Evolutionary conservation across 37 sponge, comb jelly and placozoan genomes (phyloP), one percentile per base, ranked within the genome.

Genomic region (Halichondria panicea): DNA sequence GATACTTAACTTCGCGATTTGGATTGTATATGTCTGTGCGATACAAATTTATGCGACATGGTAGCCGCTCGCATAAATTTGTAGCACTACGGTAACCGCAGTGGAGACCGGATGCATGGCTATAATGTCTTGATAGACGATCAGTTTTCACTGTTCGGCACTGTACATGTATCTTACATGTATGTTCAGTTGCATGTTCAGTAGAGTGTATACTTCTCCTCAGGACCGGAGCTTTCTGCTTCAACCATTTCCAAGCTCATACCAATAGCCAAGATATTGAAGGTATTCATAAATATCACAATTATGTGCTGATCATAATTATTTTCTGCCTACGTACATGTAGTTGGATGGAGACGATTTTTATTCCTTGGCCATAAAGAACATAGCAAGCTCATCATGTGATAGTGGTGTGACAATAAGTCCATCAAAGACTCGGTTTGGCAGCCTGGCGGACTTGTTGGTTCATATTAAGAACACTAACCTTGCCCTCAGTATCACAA

Each of bases 171-270:
- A n/a, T n/a, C n/a, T n/a, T n/a, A n/a, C n/a, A n/a, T n/a, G n/a
- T n/a, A n/a, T n/a, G n/a, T n/a, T n/a, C n/a, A n/a, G n/a, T n/a
- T n/a, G n/a, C n/a, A n/a, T n/a, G n/a, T n/a, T n/a, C n/a, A n/a
- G n/a, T n/a, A n/a, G n/a, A n/a, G n/a, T n/a, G n/a, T n/a, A n/a
- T n/a, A n/a, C n/a, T n/a, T n/a, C n/a, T n/a, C 2, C 33, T 12
- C 70, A 86, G 86, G 57, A 45, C 68, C 80, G 24, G 86, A 86
- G 59, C 46, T 86, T n/a, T 63, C 60, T 25, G 40, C 41, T 24
- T 28, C 35, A 3, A 72, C 57, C 25, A 66, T 86, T 3, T 66
- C 40, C 31, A 66, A 72, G 33, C 45, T 86, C 42, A 43, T 72
- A 18, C 41, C 72, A 6, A 46, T 86, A 22, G 66, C 68, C 19